Evolutionary conservation across 2,797 vertebrate genomes (phyloP).

Genomic region (Tragopan temminckii): DNA sequence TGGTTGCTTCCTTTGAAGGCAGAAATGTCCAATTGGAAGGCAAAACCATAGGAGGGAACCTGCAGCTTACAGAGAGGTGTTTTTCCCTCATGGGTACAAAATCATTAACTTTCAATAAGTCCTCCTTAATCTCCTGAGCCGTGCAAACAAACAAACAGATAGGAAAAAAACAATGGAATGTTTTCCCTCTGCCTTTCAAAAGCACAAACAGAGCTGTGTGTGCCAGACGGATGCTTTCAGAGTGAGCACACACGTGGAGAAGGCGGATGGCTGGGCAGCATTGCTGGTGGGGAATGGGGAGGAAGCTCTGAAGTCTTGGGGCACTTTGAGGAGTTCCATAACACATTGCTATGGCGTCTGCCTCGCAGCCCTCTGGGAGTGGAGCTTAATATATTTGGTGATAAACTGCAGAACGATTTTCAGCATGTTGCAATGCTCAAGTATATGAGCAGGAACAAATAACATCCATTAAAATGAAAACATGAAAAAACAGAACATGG

Average conservation of each 20-base stretch:
- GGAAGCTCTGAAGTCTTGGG: neutral
- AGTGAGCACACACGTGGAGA: conserved; percentile 25
- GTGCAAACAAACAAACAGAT: conserved; percentile 66
- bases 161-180: neutral
- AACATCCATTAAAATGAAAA: neutral
- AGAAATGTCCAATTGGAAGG: conserved; percentile 33
- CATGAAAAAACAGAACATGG: too few species aligned
- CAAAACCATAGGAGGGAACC: conserved; percentile 45
- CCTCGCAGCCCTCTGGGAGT: neutral
- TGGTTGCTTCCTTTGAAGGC: conserved; percentile 41
- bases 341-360: neutral
- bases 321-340: conserved; percentile 10
- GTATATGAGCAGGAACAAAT: neutral
- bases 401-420: neutral
- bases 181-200: conserved; percentile 66
- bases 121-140: conserved; percentile 57
- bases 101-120: conserved; percentile 60
- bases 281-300: neutral
- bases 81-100: conserved; percentile 31
- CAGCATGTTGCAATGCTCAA: neutral
- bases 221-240: conserved; percentile 63
- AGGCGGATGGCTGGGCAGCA: conserved; percentile 40
- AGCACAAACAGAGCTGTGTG: conserved; percentile 65
- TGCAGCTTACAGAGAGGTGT: conserved; percentile 37
- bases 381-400: neutral